Evolutionary conservation across 1,140 invertebrate genomes (phyloP).

Genomic region (Holotrichia oblita): DNA sequence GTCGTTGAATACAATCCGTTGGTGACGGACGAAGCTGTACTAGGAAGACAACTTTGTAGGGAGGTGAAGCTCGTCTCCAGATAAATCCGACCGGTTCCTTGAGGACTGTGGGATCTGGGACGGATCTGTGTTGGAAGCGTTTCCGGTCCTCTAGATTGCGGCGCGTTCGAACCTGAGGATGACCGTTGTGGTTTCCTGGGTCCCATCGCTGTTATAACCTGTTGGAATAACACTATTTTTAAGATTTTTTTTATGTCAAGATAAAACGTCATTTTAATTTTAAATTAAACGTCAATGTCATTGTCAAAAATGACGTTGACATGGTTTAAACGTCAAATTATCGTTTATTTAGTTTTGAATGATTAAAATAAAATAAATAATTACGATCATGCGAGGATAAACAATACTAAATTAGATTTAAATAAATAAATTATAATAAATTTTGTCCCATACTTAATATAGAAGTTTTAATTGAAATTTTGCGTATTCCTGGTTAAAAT

Average conservation of each 20-base stretch:
- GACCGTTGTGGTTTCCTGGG: slow-evolving; percentile 75
- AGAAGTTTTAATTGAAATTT: too few species aligned
- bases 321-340: too few species aligned
- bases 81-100: slow-evolving; percentile 65
- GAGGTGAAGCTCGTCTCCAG: slow-evolving; percentile 82
- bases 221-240: slow-evolving; percentile 48
- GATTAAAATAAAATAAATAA: too few species aligned
- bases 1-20: slow-evolving; percentile 54
- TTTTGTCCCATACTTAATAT: slow-evolving; percentile 31
- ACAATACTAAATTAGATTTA: neutral
- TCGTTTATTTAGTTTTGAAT: too few species aligned
- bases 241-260: too few species aligned
- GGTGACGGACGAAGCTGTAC: slow-evolving; percentile 63
- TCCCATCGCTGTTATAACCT: slow-evolving; percentile 81
- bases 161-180: slow-evolving; percentile 45
- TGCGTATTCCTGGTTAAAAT: too few species aligned
- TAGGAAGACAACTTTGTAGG: slow-evolving; percentile 63
- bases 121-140: slow-evolving; percentile 55
- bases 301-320: too few species aligned
- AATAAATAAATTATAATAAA: neutral
- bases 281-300: too few species aligned
- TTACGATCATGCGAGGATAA: neutral
- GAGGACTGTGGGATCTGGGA: slow-evolving; percentile 57
- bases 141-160: slow-evolving; percentile 50
- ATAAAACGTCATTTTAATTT: too few species aligned